phyloP scores from a whole-genome alignment of 2,888 invertebrate species.

The Phengaris arion region DNA sequence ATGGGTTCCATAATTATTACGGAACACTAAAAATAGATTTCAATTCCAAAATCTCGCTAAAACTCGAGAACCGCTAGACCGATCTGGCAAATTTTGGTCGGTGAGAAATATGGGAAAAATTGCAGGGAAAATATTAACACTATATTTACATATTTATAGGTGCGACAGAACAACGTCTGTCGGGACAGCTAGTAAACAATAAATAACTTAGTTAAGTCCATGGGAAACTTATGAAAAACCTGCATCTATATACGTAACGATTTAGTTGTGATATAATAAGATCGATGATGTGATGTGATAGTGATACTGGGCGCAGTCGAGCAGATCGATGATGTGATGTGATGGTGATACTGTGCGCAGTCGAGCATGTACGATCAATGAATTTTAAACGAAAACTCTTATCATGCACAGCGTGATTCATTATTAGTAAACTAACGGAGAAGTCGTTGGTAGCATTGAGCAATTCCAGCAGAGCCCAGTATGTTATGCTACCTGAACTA shows the following conservation, averaged over 20 bases:
- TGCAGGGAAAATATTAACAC: no score
- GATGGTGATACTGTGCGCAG: not conserved
- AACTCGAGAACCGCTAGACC: no score
- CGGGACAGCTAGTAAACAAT: no score
- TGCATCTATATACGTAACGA: not conserved
- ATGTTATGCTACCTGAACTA: not conserved
- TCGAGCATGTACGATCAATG: not conserved
- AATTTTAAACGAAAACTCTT: conserved; percentile 14
- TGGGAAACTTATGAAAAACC: no score
- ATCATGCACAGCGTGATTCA: conserved; percentile 1
- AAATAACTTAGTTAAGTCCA: no score
- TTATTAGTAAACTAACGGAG: conserved; percentile 16
- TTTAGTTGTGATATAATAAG: not conserved
- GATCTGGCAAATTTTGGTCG: no score
- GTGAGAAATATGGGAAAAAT: no score
- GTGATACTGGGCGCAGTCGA: not conserved
- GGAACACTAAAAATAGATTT: no score
- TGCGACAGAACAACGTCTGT: no score
- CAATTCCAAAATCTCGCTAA: no score
- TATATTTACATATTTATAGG: no score
- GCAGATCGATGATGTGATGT: not conserved
- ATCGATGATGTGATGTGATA: not conserved
- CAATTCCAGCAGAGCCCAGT: not conserved
- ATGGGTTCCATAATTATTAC: no score
- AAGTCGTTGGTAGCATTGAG: not conserved